Percentiles rank a stretch among this genome's conserved stretches.
Conservation (phyloP, 1,140 invertebrate species). For the Cydia fagiglandana region DNA sequence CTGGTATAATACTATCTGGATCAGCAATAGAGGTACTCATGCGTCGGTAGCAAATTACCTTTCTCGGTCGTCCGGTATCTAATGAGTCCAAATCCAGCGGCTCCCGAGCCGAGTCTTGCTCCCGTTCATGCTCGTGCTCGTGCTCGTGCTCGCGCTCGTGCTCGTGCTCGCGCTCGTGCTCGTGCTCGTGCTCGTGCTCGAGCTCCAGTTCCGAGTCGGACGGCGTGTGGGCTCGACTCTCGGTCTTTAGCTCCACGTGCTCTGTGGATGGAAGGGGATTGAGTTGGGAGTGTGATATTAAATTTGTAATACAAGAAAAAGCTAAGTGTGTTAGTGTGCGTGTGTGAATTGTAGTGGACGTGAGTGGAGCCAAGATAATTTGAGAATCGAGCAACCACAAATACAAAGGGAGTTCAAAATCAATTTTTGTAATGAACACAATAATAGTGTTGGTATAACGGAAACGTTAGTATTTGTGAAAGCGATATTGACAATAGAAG, state of each 20-base stretch:
- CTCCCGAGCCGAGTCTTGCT: constrained; percentile 46
- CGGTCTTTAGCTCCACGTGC: constrained; percentile 62
- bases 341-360: neutral
- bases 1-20: too few species aligned
- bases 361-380: too few species aligned
- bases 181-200: constrained; percentile 50
- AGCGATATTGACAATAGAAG: neutral
- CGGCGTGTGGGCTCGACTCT: constrained; percentile 59
- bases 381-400: neutral
- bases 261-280: constrained; percentile 42
- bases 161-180: constrained; percentile 48
- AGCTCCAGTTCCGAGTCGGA: constrained; percentile 57
- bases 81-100: constrained; percentile 58
- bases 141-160: constrained; percentile 41
- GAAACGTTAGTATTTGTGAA: neutral
- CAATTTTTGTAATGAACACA: neutral
- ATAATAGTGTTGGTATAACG: neutral
- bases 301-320: constrained; percentile 23
- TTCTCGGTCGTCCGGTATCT: constrained; percentile 64
- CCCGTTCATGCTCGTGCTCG: constrained; percentile 50
- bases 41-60: constrained; percentile 63
- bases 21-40: neutral
- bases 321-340: neutral
- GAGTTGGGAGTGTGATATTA: constrained; percentile 16
- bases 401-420: neutral